phyloP scores from a whole-genome alignment of 2,113 vertebrate species.

The Megatriorchis doriae region DNA sequence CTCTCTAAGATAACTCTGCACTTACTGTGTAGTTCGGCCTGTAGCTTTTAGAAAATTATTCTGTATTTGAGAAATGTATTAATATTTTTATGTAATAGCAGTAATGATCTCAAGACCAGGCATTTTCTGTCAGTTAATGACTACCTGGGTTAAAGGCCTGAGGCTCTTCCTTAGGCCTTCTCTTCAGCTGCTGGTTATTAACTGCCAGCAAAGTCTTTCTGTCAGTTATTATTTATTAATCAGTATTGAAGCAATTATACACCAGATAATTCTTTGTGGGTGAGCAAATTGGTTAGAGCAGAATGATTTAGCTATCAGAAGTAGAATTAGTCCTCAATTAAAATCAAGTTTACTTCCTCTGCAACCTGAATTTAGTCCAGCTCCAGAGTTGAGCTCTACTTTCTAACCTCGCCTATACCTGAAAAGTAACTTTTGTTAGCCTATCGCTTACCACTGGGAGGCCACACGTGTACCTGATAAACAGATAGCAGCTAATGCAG shows the following conservation, averaged over 20 bases:
- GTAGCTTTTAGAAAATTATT: slow-evolving; percentile 30
- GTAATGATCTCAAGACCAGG: slow-evolving; percentile 46
- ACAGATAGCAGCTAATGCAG: background rate
- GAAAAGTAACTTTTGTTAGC: slow-evolving; percentile 6
- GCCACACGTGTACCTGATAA: background rate
- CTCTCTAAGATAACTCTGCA: background rate
- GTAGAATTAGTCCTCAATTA: background rate
- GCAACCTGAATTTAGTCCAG: background rate
- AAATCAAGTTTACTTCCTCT: background rate
- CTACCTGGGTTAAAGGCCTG: background rate
- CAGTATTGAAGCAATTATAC: slow-evolving; percentile 60
- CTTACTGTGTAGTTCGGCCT: background rate
- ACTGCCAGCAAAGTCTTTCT: slow-evolving; percentile 42
- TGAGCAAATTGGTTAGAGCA: slow-evolving; percentile 47
- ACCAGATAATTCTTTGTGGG: slow-evolving; percentile 12
- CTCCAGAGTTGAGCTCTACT: background rate
- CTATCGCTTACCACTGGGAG: slow-evolving; percentile 30
- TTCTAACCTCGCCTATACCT: background rate
- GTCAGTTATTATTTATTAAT: slow-evolving; percentile 66
- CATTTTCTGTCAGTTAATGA: slow-evolving; percentile 68
- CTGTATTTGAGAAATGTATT: slow-evolving; percentile 41
- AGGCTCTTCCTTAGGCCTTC: background rate
- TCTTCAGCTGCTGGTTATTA: slow-evolving; percentile 51
- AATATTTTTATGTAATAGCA: slow-evolving; percentile 30
- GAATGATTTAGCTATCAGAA: slow-evolving; percentile 12